Percentiles rank a stretch among this genome's conserved stretches.
Conservation (phyloP, 2,113 vertebrate species). For the Vulpes lagopus region DNA sequence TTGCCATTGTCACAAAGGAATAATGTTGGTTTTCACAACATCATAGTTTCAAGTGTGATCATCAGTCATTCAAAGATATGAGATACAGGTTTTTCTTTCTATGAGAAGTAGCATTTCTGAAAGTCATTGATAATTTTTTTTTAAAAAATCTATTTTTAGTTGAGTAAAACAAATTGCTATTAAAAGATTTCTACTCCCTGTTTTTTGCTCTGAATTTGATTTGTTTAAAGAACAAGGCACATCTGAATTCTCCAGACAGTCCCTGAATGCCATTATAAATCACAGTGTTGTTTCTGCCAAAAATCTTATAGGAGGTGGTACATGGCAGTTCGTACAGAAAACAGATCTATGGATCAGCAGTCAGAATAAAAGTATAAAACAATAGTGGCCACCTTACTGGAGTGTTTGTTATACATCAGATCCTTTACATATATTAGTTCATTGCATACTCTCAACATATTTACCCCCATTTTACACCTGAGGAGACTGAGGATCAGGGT, state of each 20-base stretch:
- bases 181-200: neutral
- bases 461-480: neutral
- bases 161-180: neutral
- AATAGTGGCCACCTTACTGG: neutral
- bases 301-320: neutral
- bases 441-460: neutral
- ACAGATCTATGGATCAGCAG: neutral
- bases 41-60: neutral
- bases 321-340: neutral
- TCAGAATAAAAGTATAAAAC: slow-evolving; percentile 29
- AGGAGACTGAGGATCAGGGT: neutral
- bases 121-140: neutral
- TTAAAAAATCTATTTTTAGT: neutral
- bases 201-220: slow-evolving; percentile 31
- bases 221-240: neutral
- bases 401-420: neutral
- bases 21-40: slow-evolving; percentile 41
- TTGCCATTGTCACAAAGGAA: slow-evolving; percentile 37
- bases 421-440: neutral
- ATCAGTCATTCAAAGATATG: neutral
- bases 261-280: slow-evolving; percentile 15
- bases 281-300: neutral
- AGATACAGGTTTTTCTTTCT: neutral
- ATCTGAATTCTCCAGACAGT: neutral
- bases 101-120: slow-evolving; percentile 10